Percentiles rank a stretch among this genome's conserved stretches.
Conservation (phyloP, 2,888 invertebrate genomes). For the Dicycla oo region DNA sequence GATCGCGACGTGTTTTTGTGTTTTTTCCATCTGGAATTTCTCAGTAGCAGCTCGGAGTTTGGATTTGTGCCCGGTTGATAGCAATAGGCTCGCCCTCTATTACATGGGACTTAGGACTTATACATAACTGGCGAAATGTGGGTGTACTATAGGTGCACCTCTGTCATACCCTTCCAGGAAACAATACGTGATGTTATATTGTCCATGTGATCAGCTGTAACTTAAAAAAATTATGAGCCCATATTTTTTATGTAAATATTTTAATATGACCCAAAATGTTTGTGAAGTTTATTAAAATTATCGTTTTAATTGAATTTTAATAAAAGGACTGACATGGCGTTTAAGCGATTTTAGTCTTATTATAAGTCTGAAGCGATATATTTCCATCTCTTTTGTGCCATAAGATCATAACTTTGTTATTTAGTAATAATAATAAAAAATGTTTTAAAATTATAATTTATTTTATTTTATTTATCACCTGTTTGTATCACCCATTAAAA, state of each 20-base stretch:
- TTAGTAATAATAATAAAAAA: constrained; percentile 75
- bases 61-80: not conserved
- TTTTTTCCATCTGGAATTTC: not conserved
- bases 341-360: constrained; percentile 51
- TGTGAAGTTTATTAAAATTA: not conserved
- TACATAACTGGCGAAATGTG: not conserved
- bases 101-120: not conserved
- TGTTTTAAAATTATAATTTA: constrained; percentile 69
- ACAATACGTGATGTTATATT: not conserved
- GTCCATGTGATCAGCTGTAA: not conserved
- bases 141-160: not conserved
- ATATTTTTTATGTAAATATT: not conserved
- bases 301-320: not conserved
- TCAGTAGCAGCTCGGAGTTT: no score
- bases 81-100: not conserved
- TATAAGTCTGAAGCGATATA: constrained; percentile 64
- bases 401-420: constrained; percentile 75
- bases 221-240: not conserved
- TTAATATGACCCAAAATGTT: no score
- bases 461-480: constrained; percentile 49
- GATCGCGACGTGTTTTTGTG: not conserved
- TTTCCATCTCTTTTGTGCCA: constrained; percentile 74
- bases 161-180: not conserved
- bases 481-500: no score
- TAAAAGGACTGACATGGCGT: constrained; percentile 33